Conservation (phyloP, 2,113 vertebrate genomes). For the Marcusenius ussheri region DNA sequence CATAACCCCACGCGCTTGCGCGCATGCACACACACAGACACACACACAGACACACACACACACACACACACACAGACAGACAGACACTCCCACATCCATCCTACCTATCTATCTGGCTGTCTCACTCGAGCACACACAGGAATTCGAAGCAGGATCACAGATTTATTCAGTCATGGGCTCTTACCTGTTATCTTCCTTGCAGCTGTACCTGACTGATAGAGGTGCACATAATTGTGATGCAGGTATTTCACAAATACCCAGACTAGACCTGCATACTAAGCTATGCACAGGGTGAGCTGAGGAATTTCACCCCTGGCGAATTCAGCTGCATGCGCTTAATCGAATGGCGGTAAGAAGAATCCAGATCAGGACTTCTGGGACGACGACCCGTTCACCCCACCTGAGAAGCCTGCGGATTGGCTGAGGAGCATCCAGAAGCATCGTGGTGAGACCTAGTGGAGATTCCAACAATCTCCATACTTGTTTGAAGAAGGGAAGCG, state of each 20-base stretch:
- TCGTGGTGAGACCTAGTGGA: neutral
- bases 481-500: neutral
- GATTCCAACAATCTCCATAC: neutral
- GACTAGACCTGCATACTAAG: conserved; percentile 5
- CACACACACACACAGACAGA: conserved; percentile 17
- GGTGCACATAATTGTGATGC: conserved; percentile 1
- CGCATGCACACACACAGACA: conserved; percentile 21
- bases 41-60: conserved; percentile 13
- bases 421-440: neutral
- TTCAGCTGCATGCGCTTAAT: neutral
- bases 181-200: neutral
- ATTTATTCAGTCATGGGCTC: neutral
- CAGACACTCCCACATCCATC: conserved; percentile 12
- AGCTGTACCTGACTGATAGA: conserved; percentile 4
- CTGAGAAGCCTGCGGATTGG: neutral
- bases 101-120: neutral
- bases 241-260: conserved; percentile 15
- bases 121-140: conserved; percentile 34
- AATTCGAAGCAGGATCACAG: neutral
- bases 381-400: neutral
- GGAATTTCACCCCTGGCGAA: neutral
- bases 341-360: neutral
- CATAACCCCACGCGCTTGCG: neutral
- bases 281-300: neutral
- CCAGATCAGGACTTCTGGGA: neutral